A percentile compares a stretch with the other conserved stretches of the same genome.
phyloP scores from a whole-genome alignment of 2,888 invertebrate genomes.

The Scaptomyza reducta region DNA sequence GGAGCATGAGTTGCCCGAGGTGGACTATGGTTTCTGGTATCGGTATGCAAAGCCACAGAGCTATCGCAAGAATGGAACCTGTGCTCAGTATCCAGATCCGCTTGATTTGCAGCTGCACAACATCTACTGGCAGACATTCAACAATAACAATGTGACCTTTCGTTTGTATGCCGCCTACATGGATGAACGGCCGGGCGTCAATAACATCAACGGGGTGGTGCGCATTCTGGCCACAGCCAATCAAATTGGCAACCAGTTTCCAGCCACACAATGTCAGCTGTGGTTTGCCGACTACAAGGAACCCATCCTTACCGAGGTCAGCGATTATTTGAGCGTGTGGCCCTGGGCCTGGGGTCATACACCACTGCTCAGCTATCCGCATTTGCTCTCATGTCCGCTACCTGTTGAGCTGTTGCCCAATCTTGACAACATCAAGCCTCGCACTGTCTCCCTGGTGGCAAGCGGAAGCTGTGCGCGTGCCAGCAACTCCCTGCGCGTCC shows the following conservation, averaged over 20 bases:
- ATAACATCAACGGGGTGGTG: constrained; percentile 88
- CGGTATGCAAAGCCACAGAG: constrained; percentile 50
- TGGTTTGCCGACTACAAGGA: constrained; percentile 93
- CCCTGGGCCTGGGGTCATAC: constrained; percentile 94
- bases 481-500: constrained; percentile 79
- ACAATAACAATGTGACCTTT: constrained; percentile 91
- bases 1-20: constrained; percentile 62
- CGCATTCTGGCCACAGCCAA: constrained; percentile 94
- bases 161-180: constrained; percentile 95
- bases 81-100: constrained; percentile 92
- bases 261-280: constrained; percentile 90
- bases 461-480: constrained; percentile 41
- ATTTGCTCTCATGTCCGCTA: constrained; percentile 93
- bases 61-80: constrained; percentile 83
- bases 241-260: constrained; percentile 88
- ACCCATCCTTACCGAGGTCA: constrained; percentile 90
- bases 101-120: constrained; percentile 96
- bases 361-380: constrained; percentile 93
- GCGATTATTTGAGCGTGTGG: constrained; percentile 89
- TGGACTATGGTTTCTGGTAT: constrained; percentile 67
- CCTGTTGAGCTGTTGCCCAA: constrained; percentile 85
- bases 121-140: constrained; percentile 94
- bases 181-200: constrained; percentile 90
- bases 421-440: neutral
- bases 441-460: constrained; percentile 59